Conservation (phyloP, 1,140 invertebrate species). For the Sipha flava region DNA sequence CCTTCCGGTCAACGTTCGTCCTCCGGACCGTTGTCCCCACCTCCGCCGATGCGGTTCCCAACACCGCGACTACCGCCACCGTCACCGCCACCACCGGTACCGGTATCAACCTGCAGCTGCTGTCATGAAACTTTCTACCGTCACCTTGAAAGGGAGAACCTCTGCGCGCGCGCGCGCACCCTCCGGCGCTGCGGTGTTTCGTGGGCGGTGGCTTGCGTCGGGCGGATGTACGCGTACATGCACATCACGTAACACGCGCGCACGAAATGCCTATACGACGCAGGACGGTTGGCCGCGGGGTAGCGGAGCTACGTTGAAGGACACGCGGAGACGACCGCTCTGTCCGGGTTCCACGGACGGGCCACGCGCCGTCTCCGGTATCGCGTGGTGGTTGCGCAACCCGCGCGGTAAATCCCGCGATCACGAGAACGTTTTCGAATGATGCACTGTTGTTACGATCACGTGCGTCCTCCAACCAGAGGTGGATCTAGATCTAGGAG, state of each 20-base stretch:
- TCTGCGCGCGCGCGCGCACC: neutral
- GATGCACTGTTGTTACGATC: too few relatives aligned
- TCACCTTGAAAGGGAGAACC: conserved; percentile 23
- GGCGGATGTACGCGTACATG: neutral
- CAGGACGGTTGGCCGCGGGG: too few relatives aligned
- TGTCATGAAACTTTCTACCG: conserved; percentile 16
- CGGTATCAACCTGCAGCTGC: neutral
- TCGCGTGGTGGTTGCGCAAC: neutral
- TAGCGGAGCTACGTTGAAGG: neutral
- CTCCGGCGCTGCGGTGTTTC: neutral
- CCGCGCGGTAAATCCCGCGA: neutral
- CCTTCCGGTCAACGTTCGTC: neutral
- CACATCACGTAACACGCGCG: neutral
- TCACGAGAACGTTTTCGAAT: too few relatives aligned
- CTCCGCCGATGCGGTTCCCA: neutral
- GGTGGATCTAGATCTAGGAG: too few relatives aligned
- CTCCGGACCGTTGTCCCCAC: neutral
- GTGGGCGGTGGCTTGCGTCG: neutral
- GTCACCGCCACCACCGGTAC: neutral
- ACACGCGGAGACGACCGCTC: neutral
- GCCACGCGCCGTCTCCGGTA: too few relatives aligned
- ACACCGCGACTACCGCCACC: neutral
- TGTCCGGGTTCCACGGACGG: conserved; percentile 24
- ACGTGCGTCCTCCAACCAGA: too few relatives aligned
- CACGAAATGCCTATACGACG: too few relatives aligned